Evolutionary conservation across 2,113 vertebrate species (phyloP), one percentile per base, ranked within the genome.

Genomic region (Neotragus moschatus): DNA sequence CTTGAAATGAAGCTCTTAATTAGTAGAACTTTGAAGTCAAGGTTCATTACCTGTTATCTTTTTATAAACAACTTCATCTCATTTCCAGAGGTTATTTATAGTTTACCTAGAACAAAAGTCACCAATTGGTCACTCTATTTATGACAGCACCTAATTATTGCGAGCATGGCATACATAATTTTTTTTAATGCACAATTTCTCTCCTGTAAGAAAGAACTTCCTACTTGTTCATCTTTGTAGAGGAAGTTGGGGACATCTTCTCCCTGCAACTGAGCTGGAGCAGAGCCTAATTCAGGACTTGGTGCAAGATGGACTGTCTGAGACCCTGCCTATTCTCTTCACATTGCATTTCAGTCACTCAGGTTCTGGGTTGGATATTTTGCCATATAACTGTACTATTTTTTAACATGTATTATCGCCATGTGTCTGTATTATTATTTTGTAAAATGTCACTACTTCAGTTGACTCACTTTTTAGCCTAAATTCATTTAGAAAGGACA

Each of bases 1-100:
- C 49, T 36, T 89, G 70, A 82, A 61, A 70, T 43, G 93, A 95
- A 86, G 94, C 58, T 80, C 92, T 86, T 92, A 84, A 95, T 93
- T 66, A 87, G 51, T 51, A 43, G 30, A 96, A 81, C 36, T 66
- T 93, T 49, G 49, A 84, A 88, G 55, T 43, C 53, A 61, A 89
- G 51, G 7, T 17, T 91, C 82, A 26, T 94, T 49, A 39, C 80
- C 8, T 75, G 45, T 70, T 90, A 25, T 90, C 73, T 87, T 95
- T 84, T 51, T 17, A 12, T 21, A 89, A 97, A 93, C 7, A 14
- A 16, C 8, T 30, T 49, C 2, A 45, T 91, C 55, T 95, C 55
- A 23, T 70, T 93, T 92, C 39, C 30, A 51, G 61, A 10, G 14
- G 43, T 2, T 55, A 15, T 53, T 98, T 93, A 23, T 79, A 63